A percentile compares a stretch with the other conserved stretches of the same genome.
These are phyloP conservation scores for Macrobrachium nipponense DNA, from an alignment of 1,140 invertebrate genomes.

Conservation along the genomic window DNA sequence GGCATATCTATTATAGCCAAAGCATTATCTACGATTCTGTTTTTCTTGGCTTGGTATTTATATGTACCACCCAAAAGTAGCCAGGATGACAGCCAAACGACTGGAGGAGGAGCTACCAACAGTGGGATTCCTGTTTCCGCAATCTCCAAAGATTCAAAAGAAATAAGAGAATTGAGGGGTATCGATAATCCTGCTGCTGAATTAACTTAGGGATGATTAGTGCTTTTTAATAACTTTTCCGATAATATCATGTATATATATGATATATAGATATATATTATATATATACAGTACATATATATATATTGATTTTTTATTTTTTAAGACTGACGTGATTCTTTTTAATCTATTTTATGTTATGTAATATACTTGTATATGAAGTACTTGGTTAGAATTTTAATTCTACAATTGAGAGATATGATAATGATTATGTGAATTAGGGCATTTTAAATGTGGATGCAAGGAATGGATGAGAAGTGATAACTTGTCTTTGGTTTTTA, in stretches of 20 bases:
- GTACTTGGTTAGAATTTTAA: no score
- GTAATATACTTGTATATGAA: no score
- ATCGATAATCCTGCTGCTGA: slow-evolving; percentile 11
- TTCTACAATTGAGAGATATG: no score
- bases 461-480: no score
- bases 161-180: not conserved
- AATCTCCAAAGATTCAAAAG: not conserved
- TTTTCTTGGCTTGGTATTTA: slow-evolving; percentile 35
- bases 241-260: not conserved
- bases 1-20: slow-evolving; percentile 37
- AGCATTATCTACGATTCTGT: slow-evolving; percentile 24
- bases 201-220: not conserved
- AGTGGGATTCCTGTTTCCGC: not conserved
- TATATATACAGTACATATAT: slow-evolving; percentile 1
- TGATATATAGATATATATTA: not conserved
- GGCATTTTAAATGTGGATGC: no score
- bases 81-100: not conserved
- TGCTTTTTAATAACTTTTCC: not conserved
- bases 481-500: no score
- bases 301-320: no score
- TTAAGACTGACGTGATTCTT: no score
- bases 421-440: no score
- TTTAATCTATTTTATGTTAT: no score
- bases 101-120: not conserved
- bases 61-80: not conserved